Conservation (phyloP, 1,140 invertebrate species). For the Drosophila repletoides region DNA sequence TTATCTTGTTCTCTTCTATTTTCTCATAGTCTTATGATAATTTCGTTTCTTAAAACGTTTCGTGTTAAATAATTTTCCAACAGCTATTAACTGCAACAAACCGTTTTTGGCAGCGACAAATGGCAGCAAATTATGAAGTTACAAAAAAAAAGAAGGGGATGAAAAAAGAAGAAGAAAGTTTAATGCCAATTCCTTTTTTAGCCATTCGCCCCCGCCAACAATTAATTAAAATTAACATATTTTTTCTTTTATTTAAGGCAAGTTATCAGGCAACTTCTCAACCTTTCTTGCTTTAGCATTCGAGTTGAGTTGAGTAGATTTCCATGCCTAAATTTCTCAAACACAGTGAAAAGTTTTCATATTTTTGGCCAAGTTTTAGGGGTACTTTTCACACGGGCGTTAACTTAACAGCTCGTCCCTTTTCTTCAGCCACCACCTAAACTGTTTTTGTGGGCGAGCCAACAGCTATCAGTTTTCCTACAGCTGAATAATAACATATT, state of each 20-base stretch:
- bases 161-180: too few relatives aligned
- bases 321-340: constrained; percentile 26
- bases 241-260: constrained; percentile 69
- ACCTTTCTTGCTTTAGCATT: constrained; percentile 7
- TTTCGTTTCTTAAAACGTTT: constrained; percentile 45
- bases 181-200: too few relatives aligned
- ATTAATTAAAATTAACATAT: constrained; percentile 80
- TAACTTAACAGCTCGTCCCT: constrained; percentile 18
- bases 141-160: too few relatives aligned
- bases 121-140: constrained; percentile 66
- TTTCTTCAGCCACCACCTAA: neutral
- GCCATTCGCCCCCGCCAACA: constrained; percentile 55
- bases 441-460: neutral
- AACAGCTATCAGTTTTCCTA: constrained; percentile 14
- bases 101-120: constrained; percentile 51
- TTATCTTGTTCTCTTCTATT: neutral
- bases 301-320: constrained; percentile 51
- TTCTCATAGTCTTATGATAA: neutral
- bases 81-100: constrained; percentile 68
- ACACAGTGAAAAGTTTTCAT: constrained; percentile 49
- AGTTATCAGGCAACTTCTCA: constrained; percentile 36
- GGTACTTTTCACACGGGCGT: constrained; percentile 20
- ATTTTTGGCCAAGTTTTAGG: constrained; percentile 28
- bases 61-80: constrained; percentile 64
- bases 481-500: too few relatives aligned